A percentile compares a stretch with the other conserved stretches of the same genome.
Evolutionary conservation across 2,113 vertebrate species (phyloP).

Genomic region (Poicephalus gulielmi): DNA sequence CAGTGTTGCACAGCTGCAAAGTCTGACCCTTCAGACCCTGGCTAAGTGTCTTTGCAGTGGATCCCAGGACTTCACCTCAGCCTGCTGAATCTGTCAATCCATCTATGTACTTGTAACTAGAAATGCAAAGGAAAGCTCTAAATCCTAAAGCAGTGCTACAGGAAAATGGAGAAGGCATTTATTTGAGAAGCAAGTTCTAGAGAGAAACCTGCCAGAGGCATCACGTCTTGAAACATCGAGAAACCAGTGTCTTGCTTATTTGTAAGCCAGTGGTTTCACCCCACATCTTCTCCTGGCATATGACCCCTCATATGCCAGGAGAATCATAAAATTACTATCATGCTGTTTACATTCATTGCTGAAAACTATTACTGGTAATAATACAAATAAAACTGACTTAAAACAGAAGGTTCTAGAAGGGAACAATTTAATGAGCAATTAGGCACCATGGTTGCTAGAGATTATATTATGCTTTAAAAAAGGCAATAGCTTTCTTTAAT

Average conservation of each 20-base stretch:
- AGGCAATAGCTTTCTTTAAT: background rate
- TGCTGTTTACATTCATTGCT: background rate
- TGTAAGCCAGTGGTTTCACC: background rate
- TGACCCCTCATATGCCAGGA: background rate
- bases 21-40: background rate
- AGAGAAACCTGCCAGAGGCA: background rate
- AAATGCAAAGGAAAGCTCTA: background rate
- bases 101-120: accelerated
- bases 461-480: background rate
- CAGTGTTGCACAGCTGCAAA: background rate
- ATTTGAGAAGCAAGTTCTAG: background rate
- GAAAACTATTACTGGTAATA: background rate
- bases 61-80: background rate
- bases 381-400: conserved; percentile 3
- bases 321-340: background rate
- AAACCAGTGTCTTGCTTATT: background rate
- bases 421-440: background rate
- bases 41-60: background rate
- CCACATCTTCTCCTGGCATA: background rate
- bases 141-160: background rate
- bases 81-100: background rate
- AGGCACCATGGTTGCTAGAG: background rate
- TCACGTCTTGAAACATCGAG: background rate
- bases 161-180: background rate
- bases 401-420: conserved; percentile 37